Conservation (phyloP, 2,113 vertebrate genomes). For the Balaenoptera acutorostrata region DNA sequence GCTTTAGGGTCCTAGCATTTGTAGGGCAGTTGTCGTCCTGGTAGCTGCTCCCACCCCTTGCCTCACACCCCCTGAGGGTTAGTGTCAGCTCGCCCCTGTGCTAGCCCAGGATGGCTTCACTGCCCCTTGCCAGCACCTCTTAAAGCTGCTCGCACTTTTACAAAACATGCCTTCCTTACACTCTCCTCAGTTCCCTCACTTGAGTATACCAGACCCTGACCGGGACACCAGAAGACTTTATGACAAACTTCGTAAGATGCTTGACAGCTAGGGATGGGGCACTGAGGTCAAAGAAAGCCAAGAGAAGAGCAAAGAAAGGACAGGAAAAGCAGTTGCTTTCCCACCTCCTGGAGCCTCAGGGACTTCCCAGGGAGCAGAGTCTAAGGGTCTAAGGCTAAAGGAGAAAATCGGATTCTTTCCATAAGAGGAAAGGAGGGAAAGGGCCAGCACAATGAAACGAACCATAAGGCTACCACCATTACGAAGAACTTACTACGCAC, state of each 20-base stretch:
- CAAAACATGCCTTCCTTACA: background rate
- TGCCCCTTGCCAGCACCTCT: background rate
- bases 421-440: background rate
- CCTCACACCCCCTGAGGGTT: background rate
- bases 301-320: background rate
- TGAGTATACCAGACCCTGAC: background rate
- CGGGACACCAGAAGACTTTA: background rate
- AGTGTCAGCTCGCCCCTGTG: no score
- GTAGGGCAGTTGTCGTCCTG: background rate
- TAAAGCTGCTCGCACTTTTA: background rate
- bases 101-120: background rate
- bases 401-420: background rate
- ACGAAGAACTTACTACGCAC: background rate
- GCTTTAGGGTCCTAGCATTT: background rate
- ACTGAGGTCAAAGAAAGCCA: background rate
- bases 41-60: background rate
- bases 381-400: background rate
- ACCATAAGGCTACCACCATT: background rate
- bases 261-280: background rate
- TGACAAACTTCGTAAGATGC: background rate
- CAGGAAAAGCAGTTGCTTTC: background rate
- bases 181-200: background rate
- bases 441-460: background rate
- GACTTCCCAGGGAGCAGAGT: background rate
- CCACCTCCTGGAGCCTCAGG: background rate